Evolutionary conservation across 2,113 vertebrate genomes (phyloP).

Genomic region (Menura novaehollandiae): DNA sequence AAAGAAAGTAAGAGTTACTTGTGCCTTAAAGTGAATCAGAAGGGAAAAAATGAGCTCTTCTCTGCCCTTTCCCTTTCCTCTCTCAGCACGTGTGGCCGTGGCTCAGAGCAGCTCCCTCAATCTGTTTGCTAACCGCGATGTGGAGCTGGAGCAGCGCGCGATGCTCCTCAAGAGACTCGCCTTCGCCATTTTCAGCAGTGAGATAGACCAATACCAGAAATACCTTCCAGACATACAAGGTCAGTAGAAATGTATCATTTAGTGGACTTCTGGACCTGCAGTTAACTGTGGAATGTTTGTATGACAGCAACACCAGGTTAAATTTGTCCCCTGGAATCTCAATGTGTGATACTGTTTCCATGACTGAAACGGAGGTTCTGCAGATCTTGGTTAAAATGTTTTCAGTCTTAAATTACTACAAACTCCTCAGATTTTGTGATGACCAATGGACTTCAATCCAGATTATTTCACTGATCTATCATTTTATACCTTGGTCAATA

Average conservation of each 20-base stretch:
- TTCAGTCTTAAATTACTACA: neutral
- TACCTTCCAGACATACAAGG: constrained; percentile 94
- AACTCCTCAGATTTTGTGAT: neutral
- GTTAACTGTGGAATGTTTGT: neutral
- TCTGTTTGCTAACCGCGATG: constrained; percentile 94
- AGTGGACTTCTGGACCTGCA: neutral
- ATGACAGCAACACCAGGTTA: neutral
- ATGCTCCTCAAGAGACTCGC: constrained; percentile 97
- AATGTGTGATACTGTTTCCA: accelerated
- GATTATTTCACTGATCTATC: neutral
- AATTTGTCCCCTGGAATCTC: neutral
- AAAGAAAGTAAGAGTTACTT: neutral
- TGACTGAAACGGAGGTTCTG: neutral
- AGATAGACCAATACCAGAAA: constrained; percentile 98
- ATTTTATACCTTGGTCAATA: neutral
- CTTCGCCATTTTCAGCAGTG: constrained; percentile 97
- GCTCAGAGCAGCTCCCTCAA: constrained; percentile 97
- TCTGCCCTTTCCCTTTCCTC: neutral
- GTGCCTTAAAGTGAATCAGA: neutral
- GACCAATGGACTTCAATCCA: neutral
- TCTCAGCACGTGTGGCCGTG: constrained; percentile 91
- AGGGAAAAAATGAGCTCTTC: neutral
- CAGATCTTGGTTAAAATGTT: neutral
- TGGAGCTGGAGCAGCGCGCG: constrained; percentile 94
- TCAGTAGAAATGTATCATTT: constrained; percentile 20